phyloP scores from a whole-genome alignment of 2,888 invertebrate genomes.

The Hemaris fuciformis region DNA sequence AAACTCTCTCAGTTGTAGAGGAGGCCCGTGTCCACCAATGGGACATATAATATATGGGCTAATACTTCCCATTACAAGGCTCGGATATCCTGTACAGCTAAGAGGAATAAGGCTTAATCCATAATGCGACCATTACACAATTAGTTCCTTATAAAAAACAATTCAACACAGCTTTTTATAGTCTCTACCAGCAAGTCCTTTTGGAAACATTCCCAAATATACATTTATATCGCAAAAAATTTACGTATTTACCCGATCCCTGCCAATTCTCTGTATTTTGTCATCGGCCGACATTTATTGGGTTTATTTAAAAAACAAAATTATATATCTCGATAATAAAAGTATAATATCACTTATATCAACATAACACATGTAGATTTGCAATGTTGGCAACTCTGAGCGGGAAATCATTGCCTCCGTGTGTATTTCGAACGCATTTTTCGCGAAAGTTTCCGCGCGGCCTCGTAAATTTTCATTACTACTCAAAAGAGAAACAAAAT shows the following conservation, averaged over 20 bases:
- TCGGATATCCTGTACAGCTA: too few relatives aligned
- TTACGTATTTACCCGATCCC: not conserved
- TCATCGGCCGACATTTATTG: conserved; percentile 8
- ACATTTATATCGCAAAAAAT: not conserved
- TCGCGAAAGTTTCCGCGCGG: conserved; percentile 44
- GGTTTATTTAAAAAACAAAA: conserved; percentile 11
- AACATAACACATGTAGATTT: conserved; percentile 2
- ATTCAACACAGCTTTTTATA: not conserved
- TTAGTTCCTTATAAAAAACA: not conserved
- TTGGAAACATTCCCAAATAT: not conserved
- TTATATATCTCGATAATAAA: conserved; percentile 13
- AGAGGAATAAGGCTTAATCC: too few relatives aligned
- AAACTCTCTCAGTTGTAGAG: too few relatives aligned
- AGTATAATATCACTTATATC: conserved; percentile 19
- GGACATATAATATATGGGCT: too few relatives aligned
- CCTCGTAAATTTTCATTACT: conserved; percentile 58
- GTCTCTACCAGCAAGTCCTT: not conserved
- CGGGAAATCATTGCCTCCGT: conserved; percentile 23
- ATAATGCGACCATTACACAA: not conserved
- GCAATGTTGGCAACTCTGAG: conserved; percentile 14
- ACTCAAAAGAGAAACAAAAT: conserved; percentile 42
- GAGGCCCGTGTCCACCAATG: too few relatives aligned
- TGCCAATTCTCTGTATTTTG: conserved; percentile 15
- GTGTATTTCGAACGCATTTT: conserved; percentile 31
- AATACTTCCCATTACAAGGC: too few relatives aligned